These are phyloP conservation scores for Bactericera cockerelli DNA, from an alignment of 1,140 invertebrate species.

Conservation along the genomic window DNA sequence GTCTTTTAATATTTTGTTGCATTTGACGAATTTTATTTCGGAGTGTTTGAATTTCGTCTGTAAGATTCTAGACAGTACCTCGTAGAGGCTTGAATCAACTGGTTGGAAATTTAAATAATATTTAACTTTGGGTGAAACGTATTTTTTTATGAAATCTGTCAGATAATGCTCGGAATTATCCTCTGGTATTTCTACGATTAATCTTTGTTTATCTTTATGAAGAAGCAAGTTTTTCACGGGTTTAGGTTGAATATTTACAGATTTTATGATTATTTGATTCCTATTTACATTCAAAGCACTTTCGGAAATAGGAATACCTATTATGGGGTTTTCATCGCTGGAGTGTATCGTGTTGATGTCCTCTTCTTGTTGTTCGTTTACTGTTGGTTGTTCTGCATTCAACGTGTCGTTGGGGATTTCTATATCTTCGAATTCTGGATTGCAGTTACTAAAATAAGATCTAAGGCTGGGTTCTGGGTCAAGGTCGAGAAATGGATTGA, in stretches of 20 bases:
- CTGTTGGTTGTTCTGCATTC: no score
- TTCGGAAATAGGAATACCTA: background rate
- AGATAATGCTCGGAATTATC: background rate
- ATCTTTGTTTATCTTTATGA: background rate
- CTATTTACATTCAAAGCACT: background rate
- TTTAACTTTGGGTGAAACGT: background rate
- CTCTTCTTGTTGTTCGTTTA: no score
- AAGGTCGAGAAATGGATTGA: no score
- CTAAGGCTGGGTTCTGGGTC: no score
- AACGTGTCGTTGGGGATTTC: no score
- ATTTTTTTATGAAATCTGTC: background rate
- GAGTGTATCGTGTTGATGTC: constrained; percentile 23
- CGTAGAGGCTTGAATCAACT: background rate
- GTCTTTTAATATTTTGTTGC: background rate
- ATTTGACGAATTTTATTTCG: background rate
- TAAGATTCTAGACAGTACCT: background rate
- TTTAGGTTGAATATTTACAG: no score
- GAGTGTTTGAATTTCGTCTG: background rate
- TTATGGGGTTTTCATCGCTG: background rate
- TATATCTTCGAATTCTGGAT: no score
- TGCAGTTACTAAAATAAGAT: no score
- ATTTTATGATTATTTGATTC: constrained; percentile 2
- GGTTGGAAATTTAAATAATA: background rate
- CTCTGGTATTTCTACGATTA: background rate
- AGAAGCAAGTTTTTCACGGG: background rate